phyloP scores from a whole-genome alignment of 2,113 vertebrate genomes.

The Bubo bubo region DNA sequence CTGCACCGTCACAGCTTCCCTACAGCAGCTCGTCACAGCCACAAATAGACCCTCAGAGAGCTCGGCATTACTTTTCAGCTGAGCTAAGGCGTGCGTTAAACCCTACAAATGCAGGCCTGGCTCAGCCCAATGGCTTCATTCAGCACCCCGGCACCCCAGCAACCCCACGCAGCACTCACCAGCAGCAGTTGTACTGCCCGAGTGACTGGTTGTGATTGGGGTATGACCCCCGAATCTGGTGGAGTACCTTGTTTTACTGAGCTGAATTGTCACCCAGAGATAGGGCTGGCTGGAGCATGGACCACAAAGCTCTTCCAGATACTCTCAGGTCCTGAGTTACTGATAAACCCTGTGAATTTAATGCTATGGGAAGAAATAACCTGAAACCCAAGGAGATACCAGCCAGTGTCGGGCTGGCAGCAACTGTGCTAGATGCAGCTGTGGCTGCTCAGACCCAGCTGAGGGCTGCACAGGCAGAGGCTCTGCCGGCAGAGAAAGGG shows the following conservation, averaged over 20 bases:
- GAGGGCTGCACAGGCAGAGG: background rate
- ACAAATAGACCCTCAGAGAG: background rate
- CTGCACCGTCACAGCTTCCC: background rate
- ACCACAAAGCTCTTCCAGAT: background rate
- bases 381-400: background rate
- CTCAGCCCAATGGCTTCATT: background rate
- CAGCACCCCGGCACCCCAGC: background rate
- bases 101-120: background rate
- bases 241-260: background rate
- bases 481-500: background rate
- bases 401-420: background rate
- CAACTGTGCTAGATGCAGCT: fast-evolving
- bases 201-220: too few species aligned
- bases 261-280: background rate
- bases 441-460: background rate
- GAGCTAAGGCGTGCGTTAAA: background rate
- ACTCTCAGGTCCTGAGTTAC: background rate
- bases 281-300: background rate
- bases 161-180: background rate
- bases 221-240: background rate
- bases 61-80: background rate
- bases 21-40: background rate
- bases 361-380: background rate
- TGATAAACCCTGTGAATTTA: background rate
- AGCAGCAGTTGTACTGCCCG: background rate